Base-by-base conservation (phyloP, 2,797 vertebrate genomes). In the Propithecus perrieri region DNA sequence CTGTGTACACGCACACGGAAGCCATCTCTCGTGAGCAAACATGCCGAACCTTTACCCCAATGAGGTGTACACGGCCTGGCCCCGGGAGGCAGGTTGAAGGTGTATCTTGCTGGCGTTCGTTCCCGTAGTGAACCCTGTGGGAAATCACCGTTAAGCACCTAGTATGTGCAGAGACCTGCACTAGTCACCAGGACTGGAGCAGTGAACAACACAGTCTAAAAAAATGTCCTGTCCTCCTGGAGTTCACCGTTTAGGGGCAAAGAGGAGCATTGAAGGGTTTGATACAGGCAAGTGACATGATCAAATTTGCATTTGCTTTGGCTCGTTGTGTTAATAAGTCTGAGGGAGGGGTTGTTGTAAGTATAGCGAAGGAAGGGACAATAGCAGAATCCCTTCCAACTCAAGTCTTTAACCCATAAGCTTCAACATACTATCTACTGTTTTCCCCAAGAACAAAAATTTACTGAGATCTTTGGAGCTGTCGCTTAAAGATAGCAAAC, bases 401-500 rank as follows among this genome's bases (percentile, higher is more conserved):
- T 69, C 15, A 15, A 12, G 10, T 4, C 41, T 93, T 91, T 53
- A 89, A 75, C 53, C 83, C 75, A 0, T 33, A 43, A 89, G 15
- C 85, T 96, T 67, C 81, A 84, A 38, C 63, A 8, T 59, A 17
- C 65, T 81, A 11, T 61, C 6, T 30, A 67, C 78, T 85, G 11
- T 87, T 97, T 84, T 61, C 95, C 91, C 65, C 35, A 30, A 61
- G 80, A 85, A 67, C 85, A 96, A 81, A 96, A 94, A 69, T 91
- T 61, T 85, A 48, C 12, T 83, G 4, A 71, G 94, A 48, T 88
- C 89, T 38, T 38, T 88, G n/a, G 67, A 83, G 76, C 91, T 98
- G 86, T 74, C 88, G 18, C 18, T 13, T 1, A 4, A 92, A 94
- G 89, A 97, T 86, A 89, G 96, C 94, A 89, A 86, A 96, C 48